Evolutionary conservation across 2,797 vertebrate genomes (phyloP).

Genomic region (Chiroxiphia lanceolata): DNA sequence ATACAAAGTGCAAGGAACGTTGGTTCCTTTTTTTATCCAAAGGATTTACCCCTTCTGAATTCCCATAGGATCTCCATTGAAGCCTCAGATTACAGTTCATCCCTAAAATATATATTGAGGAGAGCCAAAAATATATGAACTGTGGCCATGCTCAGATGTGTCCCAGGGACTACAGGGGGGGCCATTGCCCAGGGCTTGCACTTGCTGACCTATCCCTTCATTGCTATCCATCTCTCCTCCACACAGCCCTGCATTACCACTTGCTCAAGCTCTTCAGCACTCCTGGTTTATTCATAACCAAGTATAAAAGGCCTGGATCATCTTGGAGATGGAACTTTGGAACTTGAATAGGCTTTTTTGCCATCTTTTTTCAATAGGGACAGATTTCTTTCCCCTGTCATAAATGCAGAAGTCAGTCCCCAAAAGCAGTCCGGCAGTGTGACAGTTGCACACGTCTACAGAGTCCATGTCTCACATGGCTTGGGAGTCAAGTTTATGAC

Average conservation of each 20-base stretch:
- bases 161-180: neutral
- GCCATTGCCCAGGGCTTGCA: neutral
- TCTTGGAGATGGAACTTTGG: neutral
- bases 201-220: neutral
- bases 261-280: neutral
- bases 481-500: neutral
- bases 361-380: neutral
- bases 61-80: neutral
- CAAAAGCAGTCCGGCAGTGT: neutral
- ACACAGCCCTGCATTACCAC: neutral
- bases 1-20: neutral
- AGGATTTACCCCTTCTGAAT: neutral
- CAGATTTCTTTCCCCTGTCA: neutral
- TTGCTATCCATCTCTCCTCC: neutral
- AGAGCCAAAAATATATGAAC: neutral
- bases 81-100: neutral
- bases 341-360: neutral
- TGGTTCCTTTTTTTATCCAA: neutral
- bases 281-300: neutral
- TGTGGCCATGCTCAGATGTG: neutral
- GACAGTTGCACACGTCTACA: neutral
- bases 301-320: neutral
- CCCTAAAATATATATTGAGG: neutral
- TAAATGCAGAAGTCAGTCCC: neutral
- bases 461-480: fast-evolving